These are phyloP conservation scores for Thymelicus lineola DNA, from an alignment of 2,888 invertebrate species.

Conservation along the genomic window DNA sequence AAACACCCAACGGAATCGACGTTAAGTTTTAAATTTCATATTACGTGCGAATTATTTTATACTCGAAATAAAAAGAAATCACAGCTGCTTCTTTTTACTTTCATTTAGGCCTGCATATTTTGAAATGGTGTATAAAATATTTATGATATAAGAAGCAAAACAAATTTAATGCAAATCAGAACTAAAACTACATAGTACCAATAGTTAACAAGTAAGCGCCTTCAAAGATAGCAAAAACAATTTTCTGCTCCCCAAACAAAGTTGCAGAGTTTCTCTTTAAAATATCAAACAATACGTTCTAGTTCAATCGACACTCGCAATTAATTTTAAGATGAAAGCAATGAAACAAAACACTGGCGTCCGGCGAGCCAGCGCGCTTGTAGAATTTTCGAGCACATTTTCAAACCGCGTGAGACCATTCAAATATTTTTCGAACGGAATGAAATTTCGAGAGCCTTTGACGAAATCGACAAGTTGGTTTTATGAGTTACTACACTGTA, in stretches of 20 bases:
- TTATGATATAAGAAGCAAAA: too few relatives aligned
- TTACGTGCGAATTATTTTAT: too few relatives aligned
- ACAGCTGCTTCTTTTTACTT: too few relatives aligned
- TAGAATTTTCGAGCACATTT: slow-evolving; percentile 40
- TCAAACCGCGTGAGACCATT: slow-evolving; percentile 43
- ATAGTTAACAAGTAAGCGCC: too few relatives aligned
- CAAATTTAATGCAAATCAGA: too few relatives aligned
- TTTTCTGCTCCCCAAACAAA: neutral
- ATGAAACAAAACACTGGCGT: slow-evolving; percentile 43
- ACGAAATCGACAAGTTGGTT: slow-evolving; percentile 37
- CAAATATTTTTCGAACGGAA: slow-evolving; percentile 32
- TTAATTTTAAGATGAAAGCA: slow-evolving; percentile 49
- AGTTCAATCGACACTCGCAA: slow-evolving; percentile 47
- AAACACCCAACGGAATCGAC: too few relatives aligned
- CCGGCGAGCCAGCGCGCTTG: slow-evolving; percentile 9
- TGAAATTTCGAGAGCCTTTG: slow-evolving; percentile 28
- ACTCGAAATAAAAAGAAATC: too few relatives aligned
- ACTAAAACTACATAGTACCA: too few relatives aligned
- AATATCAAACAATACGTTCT: slow-evolving; percentile 32
- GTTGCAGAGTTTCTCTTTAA: slow-evolving; percentile 20
- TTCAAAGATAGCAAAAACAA: slow-evolving; percentile 30
- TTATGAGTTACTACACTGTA: slow-evolving; percentile 32
- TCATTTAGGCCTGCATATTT: too few relatives aligned
- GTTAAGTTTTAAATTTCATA: too few relatives aligned
- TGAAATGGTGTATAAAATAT: too few relatives aligned